phyloP scores from a whole-genome alignment of 64 coral and sea anemone species.

The Dendrophyllia cribrosa region DNA sequence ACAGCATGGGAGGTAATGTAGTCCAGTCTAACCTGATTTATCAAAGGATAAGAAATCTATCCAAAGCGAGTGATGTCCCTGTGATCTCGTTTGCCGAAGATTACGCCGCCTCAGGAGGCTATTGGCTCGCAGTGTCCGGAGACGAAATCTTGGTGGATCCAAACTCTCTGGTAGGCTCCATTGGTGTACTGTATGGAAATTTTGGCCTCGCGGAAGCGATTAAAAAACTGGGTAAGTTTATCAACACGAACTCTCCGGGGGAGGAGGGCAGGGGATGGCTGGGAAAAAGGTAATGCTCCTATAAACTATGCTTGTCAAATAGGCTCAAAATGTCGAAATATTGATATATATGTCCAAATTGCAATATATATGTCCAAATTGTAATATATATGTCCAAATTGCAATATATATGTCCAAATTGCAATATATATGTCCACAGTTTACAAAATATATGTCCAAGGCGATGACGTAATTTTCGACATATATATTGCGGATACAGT shows the following conservation, averaged over 20 bases:
- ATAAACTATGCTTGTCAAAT: no score
- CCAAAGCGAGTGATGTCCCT: conserved; percentile 64
- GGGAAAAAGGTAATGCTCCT: not conserved
- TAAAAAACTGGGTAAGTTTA: conserved; percentile 79
- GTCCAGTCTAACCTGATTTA: conserved; percentile 86
- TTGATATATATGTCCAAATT: no score
- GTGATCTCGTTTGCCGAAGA: conserved; percentile 88
- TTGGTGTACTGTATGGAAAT: conserved; percentile 63
- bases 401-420: no score
- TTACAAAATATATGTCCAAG: no score
- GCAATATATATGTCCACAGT: no score
- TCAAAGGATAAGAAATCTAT: conserved; percentile 67
- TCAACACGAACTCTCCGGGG: not conserved
- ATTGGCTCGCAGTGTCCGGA: conserved; percentile 84
- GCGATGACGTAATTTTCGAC: no score
- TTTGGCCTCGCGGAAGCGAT: conserved; percentile 88
- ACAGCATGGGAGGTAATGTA: conserved; percentile 76
- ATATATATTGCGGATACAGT: no score
- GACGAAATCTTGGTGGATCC: conserved; percentile 90
- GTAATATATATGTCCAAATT: no score
- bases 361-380: no score
- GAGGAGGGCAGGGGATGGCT: no score
- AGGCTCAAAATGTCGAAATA: no score
- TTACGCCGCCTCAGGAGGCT: conserved; percentile 74
- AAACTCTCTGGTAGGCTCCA: conserved; percentile 78